Conservation (phyloP, 2,113 vertebrate genomes). For the Brachyhypopomus gauderio region DNA sequence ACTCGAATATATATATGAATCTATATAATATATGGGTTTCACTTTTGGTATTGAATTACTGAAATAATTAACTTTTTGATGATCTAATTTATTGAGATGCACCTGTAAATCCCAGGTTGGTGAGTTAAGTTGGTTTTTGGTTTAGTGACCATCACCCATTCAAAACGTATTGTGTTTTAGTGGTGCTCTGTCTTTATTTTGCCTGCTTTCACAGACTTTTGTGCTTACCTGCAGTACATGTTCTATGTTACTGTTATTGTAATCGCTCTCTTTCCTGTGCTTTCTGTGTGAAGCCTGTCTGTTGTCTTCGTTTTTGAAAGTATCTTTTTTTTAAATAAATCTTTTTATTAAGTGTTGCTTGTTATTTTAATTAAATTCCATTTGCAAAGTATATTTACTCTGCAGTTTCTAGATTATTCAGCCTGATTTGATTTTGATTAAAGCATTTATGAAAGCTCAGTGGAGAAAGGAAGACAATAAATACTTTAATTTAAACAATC, state of each 20-base stretch:
- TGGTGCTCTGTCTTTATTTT: background rate
- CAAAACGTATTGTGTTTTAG: background rate
- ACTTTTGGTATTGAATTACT: no score
- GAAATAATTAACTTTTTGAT: no score
- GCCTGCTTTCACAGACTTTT: constrained; percentile 1
- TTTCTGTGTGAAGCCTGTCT: constrained; percentile 12
- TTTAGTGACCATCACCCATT: constrained; percentile 4
- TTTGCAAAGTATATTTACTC: no score
- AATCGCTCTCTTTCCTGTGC: constrained; percentile 6
- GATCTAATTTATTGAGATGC: no score
- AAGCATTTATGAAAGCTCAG: background rate
- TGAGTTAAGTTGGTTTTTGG: background rate
- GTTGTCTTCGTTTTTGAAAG: constrained; percentile 22
- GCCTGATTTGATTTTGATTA: background rate
- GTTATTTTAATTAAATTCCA: background rate
- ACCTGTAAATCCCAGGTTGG: background rate
- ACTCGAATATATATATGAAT: no score
- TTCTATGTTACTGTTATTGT: constrained; percentile 30
- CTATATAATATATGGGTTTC: no score
- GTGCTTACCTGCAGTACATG: constrained; percentile 4
- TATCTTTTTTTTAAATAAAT: constrained; percentile 47
- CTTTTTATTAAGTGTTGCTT: constrained; percentile 35
- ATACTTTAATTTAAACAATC: constrained; percentile 40
- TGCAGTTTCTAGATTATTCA: background rate
- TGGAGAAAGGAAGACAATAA: background rate